Evolutionary conservation across 2,888 invertebrate species (phyloP).

Genomic region (Drosophila kokeensis): DNA sequence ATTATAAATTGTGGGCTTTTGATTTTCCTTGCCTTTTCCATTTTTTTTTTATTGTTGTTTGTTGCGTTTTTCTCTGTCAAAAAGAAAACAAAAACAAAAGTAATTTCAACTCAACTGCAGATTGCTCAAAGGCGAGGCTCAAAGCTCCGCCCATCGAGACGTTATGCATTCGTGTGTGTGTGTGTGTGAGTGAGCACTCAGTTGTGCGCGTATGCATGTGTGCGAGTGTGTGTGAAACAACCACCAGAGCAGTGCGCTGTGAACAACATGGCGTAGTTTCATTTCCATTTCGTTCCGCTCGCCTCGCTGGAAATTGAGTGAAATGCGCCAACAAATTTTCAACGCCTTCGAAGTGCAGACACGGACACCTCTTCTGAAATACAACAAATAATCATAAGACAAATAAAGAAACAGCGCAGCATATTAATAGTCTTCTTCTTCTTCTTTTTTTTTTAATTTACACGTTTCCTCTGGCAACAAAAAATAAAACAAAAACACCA

Average conservation of each 20-base stretch:
- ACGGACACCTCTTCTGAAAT: constrained; percentile 36
- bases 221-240: constrained; percentile 45
- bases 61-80: constrained; percentile 16
- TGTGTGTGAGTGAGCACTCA: constrained; percentile 15
- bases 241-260: constrained; percentile 34
- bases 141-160: constrained; percentile 64
- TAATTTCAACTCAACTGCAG: constrained; percentile 24
- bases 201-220: neutral
- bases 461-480: constrained; percentile 33
- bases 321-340: constrained; percentile 40
- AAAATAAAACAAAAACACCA: neutral
- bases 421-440: constrained; percentile 62
- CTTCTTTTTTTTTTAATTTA: constrained; percentile 34
- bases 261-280: constrained; percentile 82
- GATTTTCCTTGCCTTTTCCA: constrained; percentile 17
- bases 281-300: constrained; percentile 59
- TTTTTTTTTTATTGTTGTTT: no score
- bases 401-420: constrained; percentile 28
- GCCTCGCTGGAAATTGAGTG: constrained; percentile 57
- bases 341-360: constrained; percentile 63
- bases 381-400: constrained; percentile 15
- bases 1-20: constrained; percentile 55
- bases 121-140: constrained; percentile 1
- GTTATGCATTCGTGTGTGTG: constrained; percentile 17
- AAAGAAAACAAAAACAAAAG: neutral